phyloP scores from a whole-genome alignment of 1,140 invertebrate species.

The Drosophila nigromelanica region DNA sequence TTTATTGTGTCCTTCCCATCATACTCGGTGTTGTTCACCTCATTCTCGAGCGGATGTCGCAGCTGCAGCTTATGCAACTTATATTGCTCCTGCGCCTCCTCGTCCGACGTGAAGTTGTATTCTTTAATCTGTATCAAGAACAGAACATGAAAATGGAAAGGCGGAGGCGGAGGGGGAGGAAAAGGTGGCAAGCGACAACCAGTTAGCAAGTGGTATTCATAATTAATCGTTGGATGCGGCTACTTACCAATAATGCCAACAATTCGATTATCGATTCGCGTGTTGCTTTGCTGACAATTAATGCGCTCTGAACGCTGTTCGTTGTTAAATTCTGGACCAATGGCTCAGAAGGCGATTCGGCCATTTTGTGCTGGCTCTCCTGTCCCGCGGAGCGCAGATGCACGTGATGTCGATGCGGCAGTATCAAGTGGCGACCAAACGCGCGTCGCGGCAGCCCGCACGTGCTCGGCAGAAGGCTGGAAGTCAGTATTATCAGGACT shows the following conservation, averaged over 20 bases:
- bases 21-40: not conserved
- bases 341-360: not conserved
- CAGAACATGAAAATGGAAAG: too few species aligned
- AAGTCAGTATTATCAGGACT: constrained; percentile 35
- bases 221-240: not conserved
- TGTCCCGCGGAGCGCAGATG: constrained; percentile 31
- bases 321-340: not conserved
- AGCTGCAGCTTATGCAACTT: not conserved
- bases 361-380: not conserved
- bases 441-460: constrained; percentile 38
- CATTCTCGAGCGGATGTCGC: constrained; percentile 33
- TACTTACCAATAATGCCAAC: not conserved
- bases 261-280: not conserved
- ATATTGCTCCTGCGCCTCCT: not conserved
- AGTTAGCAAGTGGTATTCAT: not conserved
- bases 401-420: constrained; percentile 35
- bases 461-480: constrained; percentile 16
- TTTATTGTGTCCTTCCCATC: not conserved
- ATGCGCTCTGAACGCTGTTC: not conserved
- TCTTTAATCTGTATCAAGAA: not conserved
- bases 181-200: not conserved
- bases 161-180: not conserved
- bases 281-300: not conserved
- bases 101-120: not conserved
- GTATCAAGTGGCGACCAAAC: constrained; percentile 37